phyloP scores from a whole-genome alignment of 2,888 invertebrate genomes.

The Athetis lepigone region DNA sequence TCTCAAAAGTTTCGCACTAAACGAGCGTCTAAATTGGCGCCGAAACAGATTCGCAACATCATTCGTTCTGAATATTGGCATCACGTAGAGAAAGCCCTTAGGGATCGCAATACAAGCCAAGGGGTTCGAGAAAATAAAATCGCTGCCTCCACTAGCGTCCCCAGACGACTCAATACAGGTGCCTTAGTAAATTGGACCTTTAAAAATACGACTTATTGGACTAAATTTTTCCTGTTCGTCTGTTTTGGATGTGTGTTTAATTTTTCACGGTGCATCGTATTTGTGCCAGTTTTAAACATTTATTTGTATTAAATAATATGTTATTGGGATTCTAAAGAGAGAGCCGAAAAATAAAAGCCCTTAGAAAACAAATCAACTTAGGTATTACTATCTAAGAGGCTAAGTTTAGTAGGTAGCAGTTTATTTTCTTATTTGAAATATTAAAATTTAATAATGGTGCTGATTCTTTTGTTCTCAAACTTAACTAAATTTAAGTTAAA shows the following conservation, averaged over 20 bases:
- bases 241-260: slow-evolving; percentile 38
- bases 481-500: too few relatives aligned
- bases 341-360: too few relatives aligned
- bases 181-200: slow-evolving; percentile 84
- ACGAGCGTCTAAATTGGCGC: slow-evolving; percentile 80
- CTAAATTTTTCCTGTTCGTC: slow-evolving; percentile 52
- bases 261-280: neutral
- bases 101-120: slow-evolving; percentile 80
- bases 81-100: slow-evolving; percentile 85
- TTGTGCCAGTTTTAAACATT: neutral
- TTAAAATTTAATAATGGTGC: too few relatives aligned
- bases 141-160: slow-evolving; percentile 82
- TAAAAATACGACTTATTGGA: slow-evolving; percentile 70
- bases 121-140: slow-evolving; percentile 84
- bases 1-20: slow-evolving; percentile 75
- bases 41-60: slow-evolving; percentile 86
- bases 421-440: too few relatives aligned
- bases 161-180: slow-evolving; percentile 82
- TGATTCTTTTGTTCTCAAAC: too few relatives aligned
- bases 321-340: too few relatives aligned
- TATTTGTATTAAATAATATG: neutral
- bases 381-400: too few relatives aligned
- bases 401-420: too few relatives aligned
- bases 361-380: too few relatives aligned
- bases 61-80: slow-evolving; percentile 87